Evolutionary conservation across 2,797 vertebrate genomes (phyloP), one percentile per base, ranked within the genome.

Genomic region (Eulemur coronatus): DNA sequence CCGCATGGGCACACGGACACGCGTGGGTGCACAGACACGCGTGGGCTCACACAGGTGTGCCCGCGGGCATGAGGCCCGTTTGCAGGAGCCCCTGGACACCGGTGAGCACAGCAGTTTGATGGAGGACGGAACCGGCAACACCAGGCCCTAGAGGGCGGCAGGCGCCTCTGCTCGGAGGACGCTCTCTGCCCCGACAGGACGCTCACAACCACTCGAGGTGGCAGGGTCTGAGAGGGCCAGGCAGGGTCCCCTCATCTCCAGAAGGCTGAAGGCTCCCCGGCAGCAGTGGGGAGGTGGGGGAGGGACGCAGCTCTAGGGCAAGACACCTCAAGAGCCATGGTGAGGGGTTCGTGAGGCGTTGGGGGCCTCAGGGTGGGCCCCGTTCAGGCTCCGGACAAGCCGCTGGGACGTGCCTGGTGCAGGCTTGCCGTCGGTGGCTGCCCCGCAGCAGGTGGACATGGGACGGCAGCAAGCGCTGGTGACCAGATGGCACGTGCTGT

Each of bases 181-280:
- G 17, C 81, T 4, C 41, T 15, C 41, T 8, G 0, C 8, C 57
- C n/a, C 35, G 35, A 69, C 14, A 12, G 22, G 35, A 73, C 18
- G 50, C n/a, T 69, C n/a, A 63, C 13, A 15, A n/a, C 9, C 0
- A 3, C 7, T 5, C 5, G 3, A 18, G 41, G 41, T 7, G 24
- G 13, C 9, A 5, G 33, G 26, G 24, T 7, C 2, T 1, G 0
- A 10, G 43, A n/a, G 14, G 1, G 18, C 18, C 9, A 28, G 57
- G 14, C n/a, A 24, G 35, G 0, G 12, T 2, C 48, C 38, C 10
- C 2, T 4, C 7, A 24, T 33, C 30, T 48, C 69, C 0, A 13
- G 28, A 79, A 48, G 72, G 15, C 67, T 15, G 0, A 18, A 13
- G 35, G 18, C 33, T 41, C 70, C 18, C 48, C 24, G 18, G 33